These are phyloP conservation scores for Acleris holmiana DNA, from an alignment of 2,888 invertebrate species.

Conservation along the genomic window DNA sequence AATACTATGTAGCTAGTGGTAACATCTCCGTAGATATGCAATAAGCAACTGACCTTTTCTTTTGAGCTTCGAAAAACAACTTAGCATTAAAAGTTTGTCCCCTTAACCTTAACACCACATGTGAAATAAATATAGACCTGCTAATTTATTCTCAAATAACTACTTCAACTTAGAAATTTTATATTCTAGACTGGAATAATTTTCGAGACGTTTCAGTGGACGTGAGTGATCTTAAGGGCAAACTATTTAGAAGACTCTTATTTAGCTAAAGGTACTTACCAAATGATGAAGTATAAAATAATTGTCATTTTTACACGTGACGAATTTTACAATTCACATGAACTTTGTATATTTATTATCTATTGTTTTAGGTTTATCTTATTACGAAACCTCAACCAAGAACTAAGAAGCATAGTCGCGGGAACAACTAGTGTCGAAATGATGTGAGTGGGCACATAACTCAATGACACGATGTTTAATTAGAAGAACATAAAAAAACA, in stretches of 20 bases:
- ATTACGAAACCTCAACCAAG: conserved; percentile 18
- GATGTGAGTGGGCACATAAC: conserved; percentile 30
- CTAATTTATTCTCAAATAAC: too few relatives aligned
- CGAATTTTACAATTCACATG: conserved; percentile 1
- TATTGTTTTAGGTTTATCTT: conserved; percentile 5
- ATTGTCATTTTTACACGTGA: not conserved
- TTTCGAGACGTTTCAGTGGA: too few relatives aligned
- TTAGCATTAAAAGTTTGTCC: conserved; percentile 11
- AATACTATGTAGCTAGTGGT: conserved; percentile 8
- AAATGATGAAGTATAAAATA: too few relatives aligned
- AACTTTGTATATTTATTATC: conserved; percentile 3
- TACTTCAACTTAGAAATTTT: too few relatives aligned
- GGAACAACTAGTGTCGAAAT: conserved; percentile 28
- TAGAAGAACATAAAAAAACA: conserved; percentile 38
- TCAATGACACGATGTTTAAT: conserved; percentile 38
- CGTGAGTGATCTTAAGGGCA: too few relatives aligned
- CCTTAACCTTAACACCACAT: not conserved
- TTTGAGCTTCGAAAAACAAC: conserved; percentile 15
- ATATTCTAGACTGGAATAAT: too few relatives aligned
- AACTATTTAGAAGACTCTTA: too few relatives aligned
- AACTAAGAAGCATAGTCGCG: conserved; percentile 28
- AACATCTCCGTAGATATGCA: conserved; percentile 1
- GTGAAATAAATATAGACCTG: not conserved
- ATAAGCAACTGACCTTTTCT: conserved; percentile 17
- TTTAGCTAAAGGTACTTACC: too few relatives aligned